Conservation (phyloP, 2,888 invertebrate genomes). For the Patella caerulea region DNA sequence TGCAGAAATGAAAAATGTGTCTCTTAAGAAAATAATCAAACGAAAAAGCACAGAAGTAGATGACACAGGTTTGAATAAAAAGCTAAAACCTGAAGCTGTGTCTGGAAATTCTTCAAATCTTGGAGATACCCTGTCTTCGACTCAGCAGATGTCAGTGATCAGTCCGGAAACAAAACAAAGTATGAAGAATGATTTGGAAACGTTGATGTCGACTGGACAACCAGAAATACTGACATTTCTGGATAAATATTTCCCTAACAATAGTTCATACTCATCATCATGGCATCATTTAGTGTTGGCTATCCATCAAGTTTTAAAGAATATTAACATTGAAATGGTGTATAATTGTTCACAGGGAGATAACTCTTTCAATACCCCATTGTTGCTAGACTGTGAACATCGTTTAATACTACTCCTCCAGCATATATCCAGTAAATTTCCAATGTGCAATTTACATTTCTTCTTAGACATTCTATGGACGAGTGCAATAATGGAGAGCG, state of each 20-base stretch:
- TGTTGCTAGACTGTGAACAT: not conserved
- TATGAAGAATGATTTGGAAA: not conserved
- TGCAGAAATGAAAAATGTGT: too few relatives aligned
- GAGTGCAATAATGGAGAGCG: not conserved
- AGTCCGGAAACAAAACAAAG: too few relatives aligned
- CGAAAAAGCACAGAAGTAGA: too few relatives aligned
- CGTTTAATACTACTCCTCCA: not conserved
- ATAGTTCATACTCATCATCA: not conserved
- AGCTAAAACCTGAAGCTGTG: too few relatives aligned
- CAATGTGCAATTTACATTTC: not conserved
- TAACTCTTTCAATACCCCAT: too few relatives aligned
- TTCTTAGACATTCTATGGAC: not conserved
- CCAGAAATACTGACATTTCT: not conserved
- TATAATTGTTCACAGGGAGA: too few relatives aligned
- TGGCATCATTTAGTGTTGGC: not conserved
- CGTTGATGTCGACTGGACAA: not conserved
- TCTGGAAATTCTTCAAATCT: too few relatives aligned
- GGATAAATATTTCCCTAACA: not conserved
- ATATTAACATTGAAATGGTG: too few relatives aligned
- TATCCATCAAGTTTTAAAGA: not conserved
- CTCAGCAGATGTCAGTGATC: too few relatives aligned
- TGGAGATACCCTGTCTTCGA: too few relatives aligned
- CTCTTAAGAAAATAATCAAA: too few relatives aligned
- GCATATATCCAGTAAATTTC: not conserved
- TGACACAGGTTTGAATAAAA: too few relatives aligned